These are phyloP conservation scores for Odontamblyopus rebecca DNA, from an alignment of 2,797 vertebrate genomes.

Conservation along the genomic window DNA sequence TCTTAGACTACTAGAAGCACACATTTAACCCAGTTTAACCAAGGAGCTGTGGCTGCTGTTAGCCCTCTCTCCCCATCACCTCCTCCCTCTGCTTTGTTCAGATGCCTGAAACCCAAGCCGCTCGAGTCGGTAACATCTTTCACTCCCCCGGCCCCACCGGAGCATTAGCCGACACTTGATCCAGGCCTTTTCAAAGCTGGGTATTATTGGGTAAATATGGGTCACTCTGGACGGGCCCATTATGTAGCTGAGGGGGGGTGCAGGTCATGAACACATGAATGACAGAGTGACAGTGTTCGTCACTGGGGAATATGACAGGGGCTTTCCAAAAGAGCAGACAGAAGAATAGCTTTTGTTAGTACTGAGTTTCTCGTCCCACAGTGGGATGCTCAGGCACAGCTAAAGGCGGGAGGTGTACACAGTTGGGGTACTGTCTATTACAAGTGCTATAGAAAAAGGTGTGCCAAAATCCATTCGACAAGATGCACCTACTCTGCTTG, in stretches of 20 bases:
- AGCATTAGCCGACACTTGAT: conserved; percentile 81
- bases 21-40: conserved; percentile 22
- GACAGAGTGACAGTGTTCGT: conserved; percentile 55
- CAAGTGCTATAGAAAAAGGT: neutral
- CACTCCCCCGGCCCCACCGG: conserved; percentile 76
- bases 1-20: conserved; percentile 16
- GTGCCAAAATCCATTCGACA: neutral
- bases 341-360: conserved; percentile 11
- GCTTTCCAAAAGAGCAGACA: conserved; percentile 37
- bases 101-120: conserved; percentile 75
- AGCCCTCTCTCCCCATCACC: conserved; percentile 11
- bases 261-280: conserved; percentile 70
- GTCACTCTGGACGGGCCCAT: conserved; percentile 76
- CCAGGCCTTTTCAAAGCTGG: conserved; percentile 75
- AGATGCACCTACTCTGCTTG: neutral
- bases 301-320: conserved; percentile 36
- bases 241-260: conserved; percentile 63
- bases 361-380: neutral
- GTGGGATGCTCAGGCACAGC: neutral
- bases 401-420: neutral
- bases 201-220: conserved; percentile 83
- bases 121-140: conserved; percentile 78
- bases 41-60: conserved; percentile 19
- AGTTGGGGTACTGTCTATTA: conserved; percentile 1
- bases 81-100: conserved; percentile 70